phyloP scores from a whole-genome alignment of 2,888 invertebrate genomes.

The Lordiphosa andalusiaca region DNA sequence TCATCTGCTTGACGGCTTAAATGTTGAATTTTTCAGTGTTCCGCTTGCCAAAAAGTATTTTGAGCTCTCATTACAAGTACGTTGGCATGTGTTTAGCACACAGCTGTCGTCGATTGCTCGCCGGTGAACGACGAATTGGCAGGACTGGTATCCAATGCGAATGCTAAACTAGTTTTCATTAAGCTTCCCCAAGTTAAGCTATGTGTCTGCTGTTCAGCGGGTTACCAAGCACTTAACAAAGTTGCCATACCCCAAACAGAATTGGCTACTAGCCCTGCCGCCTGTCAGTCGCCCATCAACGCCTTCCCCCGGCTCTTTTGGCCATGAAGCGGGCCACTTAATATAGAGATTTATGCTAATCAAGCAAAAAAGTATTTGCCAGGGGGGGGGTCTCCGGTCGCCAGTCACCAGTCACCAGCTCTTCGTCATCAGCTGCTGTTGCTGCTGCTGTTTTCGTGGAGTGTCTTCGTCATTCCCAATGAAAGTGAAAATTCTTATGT shows the following conservation, averaged over 20 bases:
- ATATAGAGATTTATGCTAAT: slow-evolving; percentile 51
- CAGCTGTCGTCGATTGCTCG: no score
- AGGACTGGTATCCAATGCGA: no score
- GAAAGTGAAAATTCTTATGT: slow-evolving; percentile 49
- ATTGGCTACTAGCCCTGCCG: slow-evolving; percentile 31
- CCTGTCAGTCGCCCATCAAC: slow-evolving; percentile 22
- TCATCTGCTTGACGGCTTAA: no score
- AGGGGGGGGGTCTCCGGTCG: slow-evolving; percentile 7
- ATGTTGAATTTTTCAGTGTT: no score
- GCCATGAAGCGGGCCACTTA: slow-evolving; percentile 28
- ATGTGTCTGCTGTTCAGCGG: no score
- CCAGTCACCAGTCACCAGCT: not conserved
- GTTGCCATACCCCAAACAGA: slow-evolving; percentile 14
- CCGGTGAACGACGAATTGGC: no score
- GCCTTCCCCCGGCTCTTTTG: not conserved
- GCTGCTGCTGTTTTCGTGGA: not conserved
- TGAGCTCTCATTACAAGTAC: no score
- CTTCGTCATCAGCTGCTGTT: slow-evolving; percentile 4
- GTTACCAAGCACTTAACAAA: not conserved
- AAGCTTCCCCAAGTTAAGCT: no score
- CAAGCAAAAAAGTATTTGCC: slow-evolving; percentile 44
- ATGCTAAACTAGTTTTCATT: no score
- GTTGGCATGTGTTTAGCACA: no score
- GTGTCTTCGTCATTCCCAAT: slow-evolving; percentile 28
- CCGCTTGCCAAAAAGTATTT: no score